phyloP scores from a whole-genome alignment of 2,113 vertebrate genomes.

The Leptodactylus fuscus region DNA sequence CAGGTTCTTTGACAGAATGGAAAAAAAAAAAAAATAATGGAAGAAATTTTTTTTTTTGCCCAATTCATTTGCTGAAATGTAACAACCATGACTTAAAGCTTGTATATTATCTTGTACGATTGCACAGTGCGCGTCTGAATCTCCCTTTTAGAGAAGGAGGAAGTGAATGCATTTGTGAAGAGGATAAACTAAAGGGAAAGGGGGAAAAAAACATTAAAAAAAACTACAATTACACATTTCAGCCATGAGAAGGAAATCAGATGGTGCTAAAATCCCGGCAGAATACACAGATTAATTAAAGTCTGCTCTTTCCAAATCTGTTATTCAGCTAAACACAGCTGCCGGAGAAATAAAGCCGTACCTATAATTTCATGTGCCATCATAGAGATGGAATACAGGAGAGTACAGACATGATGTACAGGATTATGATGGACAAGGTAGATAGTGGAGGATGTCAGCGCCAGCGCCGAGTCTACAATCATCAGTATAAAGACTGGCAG shows the following conservation, averaged over 20 bases:
- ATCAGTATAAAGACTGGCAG: not conserved
- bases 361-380: conserved; percentile 68
- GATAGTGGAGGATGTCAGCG: no score
- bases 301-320: conserved; percentile 79
- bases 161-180: conserved; percentile 68
- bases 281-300: conserved; percentile 83
- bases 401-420: conserved; percentile 65
- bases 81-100: not conserved
- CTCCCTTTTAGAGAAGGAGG: conserved; percentile 65
- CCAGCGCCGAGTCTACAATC: conserved; percentile 29
- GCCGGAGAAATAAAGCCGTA: conserved; percentile 75
- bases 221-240: conserved; percentile 75
- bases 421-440: conserved; percentile 31
- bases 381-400: conserved; percentile 61
- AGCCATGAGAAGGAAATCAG: conserved; percentile 77
- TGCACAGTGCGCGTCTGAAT: conserved; percentile 45
- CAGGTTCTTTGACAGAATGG: not conserved
- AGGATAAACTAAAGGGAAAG: conserved; percentile 71
- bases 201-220: not conserved
- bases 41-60: not conserved
- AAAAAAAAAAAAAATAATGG: conserved; percentile 2
- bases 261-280: conserved; percentile 77
- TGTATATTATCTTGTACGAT: not conserved
- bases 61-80: not conserved
- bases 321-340: conserved; percentile 80